phyloP scores from a whole-genome alignment of 2,797 vertebrate species.

The Macropodus opercularis region DNA sequence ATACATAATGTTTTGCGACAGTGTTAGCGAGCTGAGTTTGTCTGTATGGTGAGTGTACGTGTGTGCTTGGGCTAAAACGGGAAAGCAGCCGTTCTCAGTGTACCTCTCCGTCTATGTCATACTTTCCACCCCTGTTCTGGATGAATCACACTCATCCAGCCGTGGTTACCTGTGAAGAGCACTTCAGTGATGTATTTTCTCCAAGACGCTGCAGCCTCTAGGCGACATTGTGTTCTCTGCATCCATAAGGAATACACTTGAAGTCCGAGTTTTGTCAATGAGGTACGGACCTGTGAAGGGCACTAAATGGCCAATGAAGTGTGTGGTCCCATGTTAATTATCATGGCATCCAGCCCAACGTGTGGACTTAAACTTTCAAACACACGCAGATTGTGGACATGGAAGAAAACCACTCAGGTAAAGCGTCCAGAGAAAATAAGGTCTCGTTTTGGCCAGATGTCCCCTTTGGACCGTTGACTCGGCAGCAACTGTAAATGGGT shows the following conservation, averaged over 20 bases:
- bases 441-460: slow-evolving; percentile 16
- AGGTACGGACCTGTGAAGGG: background rate
- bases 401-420: background rate
- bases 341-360: background rate
- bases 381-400: background rate
- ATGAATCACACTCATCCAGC: slow-evolving; percentile 35
- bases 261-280: slow-evolving; percentile 17
- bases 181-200: slow-evolving; percentile 22
- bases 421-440: background rate
- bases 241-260: slow-evolving; percentile 7
- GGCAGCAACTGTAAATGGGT: slow-evolving; percentile 31
- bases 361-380: background rate
- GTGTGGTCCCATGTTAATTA: slow-evolving; percentile 1
- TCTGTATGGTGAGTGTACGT: background rate
- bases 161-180: slow-evolving; percentile 34
- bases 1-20: slow-evolving; percentile 27
- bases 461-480: slow-evolving; percentile 23
- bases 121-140: background rate
- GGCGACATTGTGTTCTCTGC: slow-evolving; percentile 18
- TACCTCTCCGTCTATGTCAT: background rate
- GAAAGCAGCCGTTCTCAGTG: background rate
- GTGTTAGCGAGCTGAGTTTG: slow-evolving; percentile 7
- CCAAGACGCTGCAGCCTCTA: slow-evolving; percentile 26
- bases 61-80: slow-evolving; percentile 1
- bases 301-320: background rate